These are phyloP conservation scores for Poeciliopsis gracilis DNA, from an alignment of 2,797 vertebrate species.

Conservation along the genomic window DNA sequence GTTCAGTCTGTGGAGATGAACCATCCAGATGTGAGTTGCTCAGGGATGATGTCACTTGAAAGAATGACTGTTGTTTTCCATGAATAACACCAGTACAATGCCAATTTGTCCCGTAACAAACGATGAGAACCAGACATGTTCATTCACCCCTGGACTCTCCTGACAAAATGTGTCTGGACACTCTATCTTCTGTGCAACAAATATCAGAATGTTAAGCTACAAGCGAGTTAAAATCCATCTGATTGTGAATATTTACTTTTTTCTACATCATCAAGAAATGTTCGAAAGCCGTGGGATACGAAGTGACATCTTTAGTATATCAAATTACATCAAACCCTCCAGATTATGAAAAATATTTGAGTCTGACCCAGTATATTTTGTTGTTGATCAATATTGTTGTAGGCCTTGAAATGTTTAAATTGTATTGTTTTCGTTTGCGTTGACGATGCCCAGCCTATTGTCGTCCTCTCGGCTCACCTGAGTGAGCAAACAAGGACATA, in stretches of 20 bases:
- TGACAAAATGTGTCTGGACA: too few relatives aligned
- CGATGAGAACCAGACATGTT: neutral
- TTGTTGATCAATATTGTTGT: neutral
- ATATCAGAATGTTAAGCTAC: neutral
- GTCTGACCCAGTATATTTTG: neutral
- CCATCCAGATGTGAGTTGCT: neutral
- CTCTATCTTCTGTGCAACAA: neutral
- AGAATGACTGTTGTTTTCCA: neutral
- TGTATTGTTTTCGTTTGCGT: neutral
- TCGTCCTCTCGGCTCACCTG: neutral
- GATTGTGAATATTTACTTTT: neutral
- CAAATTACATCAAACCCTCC: neutral
- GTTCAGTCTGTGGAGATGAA: neutral
- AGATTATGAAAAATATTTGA: neutral
- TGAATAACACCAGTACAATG: neutral
- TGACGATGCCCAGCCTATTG: neutral
- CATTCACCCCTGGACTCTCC: neutral
- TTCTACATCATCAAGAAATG: neutral
- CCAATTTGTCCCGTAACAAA: neutral
- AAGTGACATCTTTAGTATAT: neutral
- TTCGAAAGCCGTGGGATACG: neutral
- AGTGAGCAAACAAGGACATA: neutral
- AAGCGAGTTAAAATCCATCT: neutral
- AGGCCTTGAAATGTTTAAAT: neutral
- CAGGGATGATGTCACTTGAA: neutral